These are phyloP conservation scores for Gastrophryne carolinensis DNA, from an alignment of 2,797 vertebrate genomes.

Conservation along the genomic window DNA sequence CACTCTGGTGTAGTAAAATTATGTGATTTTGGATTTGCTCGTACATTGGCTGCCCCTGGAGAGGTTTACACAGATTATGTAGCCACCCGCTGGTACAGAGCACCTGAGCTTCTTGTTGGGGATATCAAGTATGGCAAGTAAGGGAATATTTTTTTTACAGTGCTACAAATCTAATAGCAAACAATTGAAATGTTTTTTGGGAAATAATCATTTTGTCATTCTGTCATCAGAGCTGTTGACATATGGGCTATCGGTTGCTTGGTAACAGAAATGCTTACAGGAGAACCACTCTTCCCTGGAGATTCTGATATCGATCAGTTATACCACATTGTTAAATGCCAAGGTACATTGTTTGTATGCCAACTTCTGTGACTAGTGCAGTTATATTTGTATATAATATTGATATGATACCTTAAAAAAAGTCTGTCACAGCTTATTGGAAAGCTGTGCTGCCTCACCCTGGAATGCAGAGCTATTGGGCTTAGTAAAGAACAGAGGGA, in stretches of 20 bases:
- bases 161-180: neutral
- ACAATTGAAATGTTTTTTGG: neutral
- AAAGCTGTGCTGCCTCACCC: too few species aligned
- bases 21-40: slow-evolving; percentile 90
- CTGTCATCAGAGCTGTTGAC: slow-evolving; percentile 78
- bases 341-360: slow-evolving; percentile 77
- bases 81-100: slow-evolving; percentile 89
- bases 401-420: too few species aligned
- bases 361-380: too few species aligned
- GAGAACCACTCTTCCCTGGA: slow-evolving; percentile 84
- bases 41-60: slow-evolving; percentile 70
- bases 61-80: slow-evolving; percentile 86
- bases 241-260: slow-evolving; percentile 87
- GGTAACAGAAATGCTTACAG: slow-evolving; percentile 84
- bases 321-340: slow-evolving; percentile 80
- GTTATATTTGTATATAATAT: too few species aligned
- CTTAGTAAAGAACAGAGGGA: too few species aligned
- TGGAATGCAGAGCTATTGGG: too few species aligned
- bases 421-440: too few species aligned
- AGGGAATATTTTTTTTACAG: slow-evolving; percentile 40
- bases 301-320: slow-evolving; percentile 91
- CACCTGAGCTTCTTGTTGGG: slow-evolving; percentile 87
- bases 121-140: slow-evolving; percentile 88
- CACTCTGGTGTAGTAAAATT: slow-evolving; percentile 82
- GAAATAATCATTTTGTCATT: neutral